Percentiles rank a stretch among this genome's conserved stretches.
Conservation (phyloP, 37 sponge, comb jelly and placozoan species). For the Bolinopsis microptera region DNA sequence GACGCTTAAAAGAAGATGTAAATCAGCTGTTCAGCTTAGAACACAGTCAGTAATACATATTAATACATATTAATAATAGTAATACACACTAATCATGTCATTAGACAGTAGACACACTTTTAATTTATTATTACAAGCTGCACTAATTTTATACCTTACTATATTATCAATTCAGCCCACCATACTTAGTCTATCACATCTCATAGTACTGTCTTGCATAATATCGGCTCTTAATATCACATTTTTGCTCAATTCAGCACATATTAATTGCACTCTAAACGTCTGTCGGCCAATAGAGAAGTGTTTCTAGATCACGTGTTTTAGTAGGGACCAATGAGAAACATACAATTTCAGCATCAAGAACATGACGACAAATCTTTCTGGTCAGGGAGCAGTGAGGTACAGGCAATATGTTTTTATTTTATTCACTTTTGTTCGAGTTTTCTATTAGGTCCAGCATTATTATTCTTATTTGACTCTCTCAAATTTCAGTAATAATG, state of each 20-base stretch:
- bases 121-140: no score
- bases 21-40: not conserved
- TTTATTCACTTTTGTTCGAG: no score
- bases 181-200: no score
- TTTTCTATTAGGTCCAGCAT: no score
- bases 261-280: not conserved
- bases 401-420: no score
- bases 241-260: not conserved
- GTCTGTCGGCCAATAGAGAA: not conserved
- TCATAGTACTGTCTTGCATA: not conserved
- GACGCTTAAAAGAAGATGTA: slow-evolving; percentile 1
- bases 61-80: no score
- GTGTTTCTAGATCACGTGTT: not conserved
- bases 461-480: no score
- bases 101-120: no score
- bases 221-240: not conserved
- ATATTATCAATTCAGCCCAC: no score
- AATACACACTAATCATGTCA: no score
- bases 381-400: not conserved
- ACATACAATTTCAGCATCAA: not conserved
- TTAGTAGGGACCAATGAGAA: not conserved
- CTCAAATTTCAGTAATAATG: no score
- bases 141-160: no score
- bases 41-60: not conserved
- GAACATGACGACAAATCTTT: not conserved